Base-by-base conservation (phyloP, 2,113 vertebrate genomes). In the Loxodonta africana region DNA sequence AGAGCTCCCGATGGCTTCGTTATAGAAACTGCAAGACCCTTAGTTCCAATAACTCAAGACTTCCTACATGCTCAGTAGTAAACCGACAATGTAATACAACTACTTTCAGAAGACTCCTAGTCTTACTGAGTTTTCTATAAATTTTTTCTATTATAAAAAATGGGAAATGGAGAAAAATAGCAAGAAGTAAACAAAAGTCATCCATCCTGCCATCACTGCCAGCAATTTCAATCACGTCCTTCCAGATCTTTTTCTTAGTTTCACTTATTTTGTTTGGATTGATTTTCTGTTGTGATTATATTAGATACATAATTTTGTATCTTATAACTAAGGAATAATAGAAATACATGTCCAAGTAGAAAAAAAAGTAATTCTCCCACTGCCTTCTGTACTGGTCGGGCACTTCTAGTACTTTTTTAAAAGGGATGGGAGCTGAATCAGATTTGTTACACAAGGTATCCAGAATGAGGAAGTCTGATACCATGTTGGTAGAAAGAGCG, bases 211-310 rank as follows among this genome's bases (percentile, higher is more conserved):
- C 10, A 71, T 5, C 51, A 63, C n/a, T 53, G 48, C 69, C 33
- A 76, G 4, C 62, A 80, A 51, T 87, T 25, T 48, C 2, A 28
- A 67, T 74, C 23, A 44, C 73, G 85, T 81, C 33, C 37, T 96
- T 80, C 25, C 30, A 69, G 1, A 37, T 82, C 25, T 77, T 82
- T 90, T 65, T 37, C 46, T 94, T 82, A 23, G 53, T 10, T 62
- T 77, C 37, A 57, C n/a, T 86, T n/a, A 81, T 7, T 57, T 86
- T 89, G 57, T 82, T 94, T 86, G 57, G 73, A 46, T 46, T 90
- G 53, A 67, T 57, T 86, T 81, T 88, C 17, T 60, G 18, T 87
- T 91, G 17, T 77, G 44, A 60, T 48, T 88, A 41, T 77, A 57
- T 30, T 69, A 83, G 37, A 37, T 69, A 25, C 63, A 73, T 4